phyloP scores from a whole-genome alignment of 2,888 invertebrate genomes.

The Odontocolon sp. region DNA sequence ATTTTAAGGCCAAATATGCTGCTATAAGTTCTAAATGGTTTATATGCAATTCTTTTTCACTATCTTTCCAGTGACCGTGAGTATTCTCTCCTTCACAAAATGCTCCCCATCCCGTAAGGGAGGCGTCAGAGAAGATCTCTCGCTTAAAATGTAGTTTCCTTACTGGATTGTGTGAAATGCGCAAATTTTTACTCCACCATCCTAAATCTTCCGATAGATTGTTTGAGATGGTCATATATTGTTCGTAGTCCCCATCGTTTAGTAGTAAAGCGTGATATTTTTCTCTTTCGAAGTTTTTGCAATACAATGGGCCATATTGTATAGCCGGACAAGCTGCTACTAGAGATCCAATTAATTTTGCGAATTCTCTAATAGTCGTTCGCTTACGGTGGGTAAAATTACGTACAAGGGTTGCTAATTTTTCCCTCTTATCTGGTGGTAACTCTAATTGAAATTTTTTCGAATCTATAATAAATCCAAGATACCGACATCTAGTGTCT shows the following conservation, averaged over 20 bases:
- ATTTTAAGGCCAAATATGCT: conserved; percentile 14
- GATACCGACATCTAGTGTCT: neutral
- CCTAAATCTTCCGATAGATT: neutral
- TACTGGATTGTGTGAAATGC: conserved; percentile 14
- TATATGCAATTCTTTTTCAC: conserved; percentile 51
- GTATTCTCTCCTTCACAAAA: conserved; percentile 18
- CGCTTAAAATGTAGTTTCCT: neutral
- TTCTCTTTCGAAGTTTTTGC: neutral
- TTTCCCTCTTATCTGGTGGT: neutral
- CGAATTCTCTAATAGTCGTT: neutral
- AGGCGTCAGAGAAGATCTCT: conserved; percentile 52
- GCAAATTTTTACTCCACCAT: conserved; percentile 37
- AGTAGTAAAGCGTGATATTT: neutral
- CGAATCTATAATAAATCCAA: conserved; percentile 18
- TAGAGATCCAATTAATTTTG: neutral
- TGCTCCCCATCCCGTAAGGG: too few species aligned
- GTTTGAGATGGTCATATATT: neutral
- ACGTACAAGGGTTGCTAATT: neutral
- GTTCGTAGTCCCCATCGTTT: neutral
- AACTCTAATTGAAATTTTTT: neutral
- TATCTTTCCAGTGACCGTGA: conserved; percentile 44
- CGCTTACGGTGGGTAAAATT: neutral
- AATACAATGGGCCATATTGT: conserved; percentile 5
- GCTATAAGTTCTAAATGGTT: too few species aligned
- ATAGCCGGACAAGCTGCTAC: conserved; percentile 4